Percentiles rank a stretch among this genome's conserved stretches.
Conservation (phyloP, 2,797 vertebrate genomes). For the Leptodactylus fallax region DNA sequence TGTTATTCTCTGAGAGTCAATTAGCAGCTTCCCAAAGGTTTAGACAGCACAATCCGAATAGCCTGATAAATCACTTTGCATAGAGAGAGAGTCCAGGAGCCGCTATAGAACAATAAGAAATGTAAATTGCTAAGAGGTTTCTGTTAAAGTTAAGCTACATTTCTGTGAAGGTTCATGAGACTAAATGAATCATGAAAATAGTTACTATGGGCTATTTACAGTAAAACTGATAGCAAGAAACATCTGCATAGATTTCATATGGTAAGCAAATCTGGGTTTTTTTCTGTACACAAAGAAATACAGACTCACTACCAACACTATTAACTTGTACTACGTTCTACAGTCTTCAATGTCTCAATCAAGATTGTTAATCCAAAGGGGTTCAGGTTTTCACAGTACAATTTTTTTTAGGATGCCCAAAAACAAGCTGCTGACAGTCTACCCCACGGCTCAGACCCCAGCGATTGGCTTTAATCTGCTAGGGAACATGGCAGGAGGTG, state of each 20-base stretch:
- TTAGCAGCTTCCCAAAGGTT: constrained; percentile 36
- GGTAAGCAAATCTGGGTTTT: not conserved
- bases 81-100: not conserved
- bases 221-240: not conserved
- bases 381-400: too few relatives aligned
- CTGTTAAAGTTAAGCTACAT: constrained; percentile 9
- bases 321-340: not conserved
- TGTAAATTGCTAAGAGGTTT: constrained; percentile 19
- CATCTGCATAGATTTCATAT: not conserved
- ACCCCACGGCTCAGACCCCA: not conserved
- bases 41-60: constrained; percentile 7
- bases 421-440: not conserved
- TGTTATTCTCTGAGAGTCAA: constrained; percentile 22
- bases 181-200: not conserved
- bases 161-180: not conserved
- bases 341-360: not conserved
- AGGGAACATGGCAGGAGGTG: not conserved
- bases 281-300: not conserved
- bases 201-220: not conserved
- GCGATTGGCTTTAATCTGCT: not conserved
- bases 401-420: not conserved
- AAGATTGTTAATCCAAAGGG: not conserved
- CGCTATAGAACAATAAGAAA: not conserved
- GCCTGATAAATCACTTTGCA: constrained; percentile 24
- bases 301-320: not conserved